These are phyloP conservation scores for Pseudochirops cupreus DNA, from an alignment of 2,797 vertebrate species.

Conservation along the genomic window DNA sequence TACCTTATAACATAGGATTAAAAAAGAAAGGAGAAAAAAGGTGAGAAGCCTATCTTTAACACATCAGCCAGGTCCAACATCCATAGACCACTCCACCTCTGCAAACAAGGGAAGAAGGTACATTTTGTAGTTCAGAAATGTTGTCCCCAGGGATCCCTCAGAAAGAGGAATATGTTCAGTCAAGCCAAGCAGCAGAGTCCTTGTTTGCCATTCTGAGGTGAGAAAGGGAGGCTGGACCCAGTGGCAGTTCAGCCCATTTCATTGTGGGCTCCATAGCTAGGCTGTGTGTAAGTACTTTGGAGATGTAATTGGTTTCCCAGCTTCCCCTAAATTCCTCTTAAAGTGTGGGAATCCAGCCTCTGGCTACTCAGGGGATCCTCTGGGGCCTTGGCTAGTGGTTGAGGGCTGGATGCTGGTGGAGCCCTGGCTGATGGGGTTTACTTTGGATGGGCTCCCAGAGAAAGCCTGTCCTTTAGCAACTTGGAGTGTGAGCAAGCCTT, in stretches of 20 bases:
- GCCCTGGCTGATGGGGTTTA: conserved; percentile 5
- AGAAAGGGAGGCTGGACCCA: neutral
- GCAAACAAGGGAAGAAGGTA: neutral
- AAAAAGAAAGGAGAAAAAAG: neutral
- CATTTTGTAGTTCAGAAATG: neutral
- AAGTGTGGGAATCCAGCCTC: conserved; percentile 20
- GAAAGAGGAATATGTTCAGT: neutral
- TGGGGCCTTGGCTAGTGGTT: neutral
- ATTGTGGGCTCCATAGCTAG: neutral
- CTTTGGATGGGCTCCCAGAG: neutral
- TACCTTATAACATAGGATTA: neutral
- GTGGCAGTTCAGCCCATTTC: neutral
- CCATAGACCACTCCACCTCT: neutral
- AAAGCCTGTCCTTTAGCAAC: neutral
- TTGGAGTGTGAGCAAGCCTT: neutral
- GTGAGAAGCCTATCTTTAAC: neutral
- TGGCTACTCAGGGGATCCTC: conserved; percentile 21
- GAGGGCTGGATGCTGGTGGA: neutral
- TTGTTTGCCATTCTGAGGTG: neutral
- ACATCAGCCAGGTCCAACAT: neutral
- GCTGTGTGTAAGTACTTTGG: conserved; percentile 49
- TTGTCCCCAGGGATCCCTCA: neutral
- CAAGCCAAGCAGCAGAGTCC: neutral
- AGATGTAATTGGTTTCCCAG: conserved; percentile 40
- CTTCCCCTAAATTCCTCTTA: conserved; percentile 20